Conservation (phyloP, 30 jellyfish, hydroid and myxozoan genomes). For the Clytia hemisphaerica region DNA sequence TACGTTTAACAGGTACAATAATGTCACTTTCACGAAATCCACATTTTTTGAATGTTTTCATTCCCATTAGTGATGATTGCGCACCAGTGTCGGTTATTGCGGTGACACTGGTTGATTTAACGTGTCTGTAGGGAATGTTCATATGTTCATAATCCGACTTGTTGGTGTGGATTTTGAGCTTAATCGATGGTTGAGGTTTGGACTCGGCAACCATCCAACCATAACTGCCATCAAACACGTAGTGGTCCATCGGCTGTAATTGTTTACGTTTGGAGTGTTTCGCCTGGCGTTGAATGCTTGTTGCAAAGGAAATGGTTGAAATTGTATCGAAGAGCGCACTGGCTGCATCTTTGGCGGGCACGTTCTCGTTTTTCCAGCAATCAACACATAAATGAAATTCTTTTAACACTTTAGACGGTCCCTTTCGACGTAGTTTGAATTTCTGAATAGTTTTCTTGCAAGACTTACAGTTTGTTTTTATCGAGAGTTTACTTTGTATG, state of each 20-base stretch:
- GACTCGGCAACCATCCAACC: constrained; percentile 15
- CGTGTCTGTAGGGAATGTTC: neutral
- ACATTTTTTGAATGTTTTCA: neutral
- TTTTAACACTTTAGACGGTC: no score
- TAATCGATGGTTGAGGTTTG: neutral
- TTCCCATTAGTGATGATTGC: constrained; percentile 2
- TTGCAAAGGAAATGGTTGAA: no score
- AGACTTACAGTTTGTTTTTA: neutral
- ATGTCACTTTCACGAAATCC: constrained; percentile 9
- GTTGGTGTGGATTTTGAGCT: neutral
- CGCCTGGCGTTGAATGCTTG: no score
- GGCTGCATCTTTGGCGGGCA: no score
- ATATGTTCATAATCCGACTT: constrained; percentile 3
- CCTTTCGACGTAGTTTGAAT: neutral
- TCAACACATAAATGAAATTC: neutral
- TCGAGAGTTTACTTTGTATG: no score
- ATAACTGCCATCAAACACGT: constrained; percentile 4
- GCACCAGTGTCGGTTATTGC: constrained; percentile 27
- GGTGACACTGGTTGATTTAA: neutral
- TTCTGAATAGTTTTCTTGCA: neutral
- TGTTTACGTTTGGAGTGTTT: no score
- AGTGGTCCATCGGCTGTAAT: constrained; percentile 9
- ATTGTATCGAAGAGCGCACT: no score
- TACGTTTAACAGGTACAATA: neutral
- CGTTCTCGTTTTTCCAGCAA: neutral